Conservation (phyloP, 2,888 invertebrate genomes). For the Eledone cirrhosa region DNA sequence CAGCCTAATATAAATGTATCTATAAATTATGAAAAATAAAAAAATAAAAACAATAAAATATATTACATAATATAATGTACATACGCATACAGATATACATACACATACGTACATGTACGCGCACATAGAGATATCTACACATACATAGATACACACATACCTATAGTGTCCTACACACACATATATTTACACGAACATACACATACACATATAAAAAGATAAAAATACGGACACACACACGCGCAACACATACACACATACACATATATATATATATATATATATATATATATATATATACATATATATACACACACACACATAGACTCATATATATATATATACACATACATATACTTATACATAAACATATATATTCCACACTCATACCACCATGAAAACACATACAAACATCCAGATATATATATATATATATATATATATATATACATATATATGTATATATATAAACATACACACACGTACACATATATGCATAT, state of each 20-base stretch:
- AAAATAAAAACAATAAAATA: too few species aligned
- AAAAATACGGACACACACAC: too few species aligned
- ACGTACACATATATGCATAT: neutral
- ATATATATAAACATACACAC: neutral
- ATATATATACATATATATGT: neutral
- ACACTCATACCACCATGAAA: neutral
- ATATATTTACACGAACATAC: too few species aligned
- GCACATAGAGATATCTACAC: neutral
- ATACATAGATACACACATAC: neutral
- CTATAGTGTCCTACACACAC: too few species aligned
- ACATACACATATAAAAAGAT: too few species aligned
- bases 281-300: neutral
- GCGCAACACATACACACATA: too few species aligned
- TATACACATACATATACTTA: neutral
- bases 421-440: constrained; percentile 8
- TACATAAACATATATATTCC: too few species aligned
- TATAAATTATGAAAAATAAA: too few species aligned
- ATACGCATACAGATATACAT: neutral
- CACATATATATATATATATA: neutral
- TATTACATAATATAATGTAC: too few species aligned
- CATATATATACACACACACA: neutral
- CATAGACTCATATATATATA: neutral
- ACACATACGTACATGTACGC: neutral
- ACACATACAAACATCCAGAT: neutral
- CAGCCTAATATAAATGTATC: too few species aligned